phyloP scores from a whole-genome alignment of 2,113 vertebrate genomes.

The Gila orcuttii region DNA sequence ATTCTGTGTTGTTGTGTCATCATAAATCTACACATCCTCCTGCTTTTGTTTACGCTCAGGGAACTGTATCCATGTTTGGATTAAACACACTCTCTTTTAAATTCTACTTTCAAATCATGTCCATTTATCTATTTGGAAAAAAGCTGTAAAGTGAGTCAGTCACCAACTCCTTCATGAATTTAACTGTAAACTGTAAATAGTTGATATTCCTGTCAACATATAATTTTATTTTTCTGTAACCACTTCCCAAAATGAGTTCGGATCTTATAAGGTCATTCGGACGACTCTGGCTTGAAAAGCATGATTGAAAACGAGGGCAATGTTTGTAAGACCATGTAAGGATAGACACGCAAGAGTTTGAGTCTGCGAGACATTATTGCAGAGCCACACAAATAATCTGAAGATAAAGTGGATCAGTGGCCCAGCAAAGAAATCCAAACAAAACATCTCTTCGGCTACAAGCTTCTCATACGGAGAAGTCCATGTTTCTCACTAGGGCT shows the following conservation, averaged over 20 bases:
- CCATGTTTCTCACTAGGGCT: background rate
- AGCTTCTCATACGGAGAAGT: background rate
- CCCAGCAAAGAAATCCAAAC: slow-evolving; percentile 63
- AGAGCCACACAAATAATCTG: slow-evolving; percentile 30
- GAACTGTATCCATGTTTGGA: background rate
- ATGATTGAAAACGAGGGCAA: background rate
- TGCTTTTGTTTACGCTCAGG: background rate
- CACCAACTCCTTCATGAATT: background rate
- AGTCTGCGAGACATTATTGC: slow-evolving; percentile 49
- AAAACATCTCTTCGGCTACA: slow-evolving; percentile 62
- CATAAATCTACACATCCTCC: background rate
- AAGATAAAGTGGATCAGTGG: slow-evolving; percentile 65
- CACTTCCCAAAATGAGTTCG: background rate
- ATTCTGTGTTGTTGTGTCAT: background rate
- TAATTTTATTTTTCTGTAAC: background rate
- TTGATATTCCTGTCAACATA: background rate
- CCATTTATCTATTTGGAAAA: background rate
- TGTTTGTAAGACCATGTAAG: slow-evolving; percentile 35
- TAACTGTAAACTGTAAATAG: background rate
- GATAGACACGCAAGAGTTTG: slow-evolving; percentile 43
- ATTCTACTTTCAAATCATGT: background rate
- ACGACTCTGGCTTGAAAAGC: background rate
- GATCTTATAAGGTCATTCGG: slow-evolving; percentile 10
- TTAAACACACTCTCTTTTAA: background rate
- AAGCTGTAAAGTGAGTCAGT: background rate